Conservation (phyloP, 2,888 invertebrate genomes). For the Clivina fossor region DNA sequence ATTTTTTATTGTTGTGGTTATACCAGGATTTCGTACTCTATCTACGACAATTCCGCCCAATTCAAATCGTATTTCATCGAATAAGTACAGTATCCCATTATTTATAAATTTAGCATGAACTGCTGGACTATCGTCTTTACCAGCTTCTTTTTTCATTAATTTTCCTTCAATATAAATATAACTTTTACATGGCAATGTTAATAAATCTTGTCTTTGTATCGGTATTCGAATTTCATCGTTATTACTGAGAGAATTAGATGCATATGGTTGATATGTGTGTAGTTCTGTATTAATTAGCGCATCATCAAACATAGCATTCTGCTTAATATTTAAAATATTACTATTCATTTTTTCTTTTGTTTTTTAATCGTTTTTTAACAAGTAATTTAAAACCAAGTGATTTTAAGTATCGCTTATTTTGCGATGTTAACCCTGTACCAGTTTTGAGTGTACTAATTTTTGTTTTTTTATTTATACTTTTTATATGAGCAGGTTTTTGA, state of each 20-base stretch:
- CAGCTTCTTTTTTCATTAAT: constrained; percentile 24
- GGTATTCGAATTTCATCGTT: constrained; percentile 46
- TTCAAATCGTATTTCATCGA: constrained; percentile 48
- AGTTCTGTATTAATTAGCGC: constrained; percentile 39
- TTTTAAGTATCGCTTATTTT: constrained; percentile 31
- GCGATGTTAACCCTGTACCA: constrained; percentile 9
- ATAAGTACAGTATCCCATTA: constrained; percentile 39
- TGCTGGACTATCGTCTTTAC: constrained; percentile 6
- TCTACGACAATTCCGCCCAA: constrained; percentile 47
- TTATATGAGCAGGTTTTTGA: not conserved
- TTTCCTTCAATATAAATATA: constrained; percentile 40
- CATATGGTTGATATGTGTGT: constrained; percentile 42
- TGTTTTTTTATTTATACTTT: not conserved
- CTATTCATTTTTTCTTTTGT: constrained; percentile 19
- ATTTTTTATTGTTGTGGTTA: constrained; percentile 47
- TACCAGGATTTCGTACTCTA: constrained; percentile 45
- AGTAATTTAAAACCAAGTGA: constrained; percentile 30
- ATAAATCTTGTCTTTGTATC: constrained; percentile 42
- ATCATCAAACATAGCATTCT: constrained; percentile 38
- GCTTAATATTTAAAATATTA: constrained; percentile 35
- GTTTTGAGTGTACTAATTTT: not conserved
- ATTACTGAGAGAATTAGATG: constrained; percentile 38
- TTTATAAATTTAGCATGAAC: constrained; percentile 27
- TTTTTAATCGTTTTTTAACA: too few relatives aligned
- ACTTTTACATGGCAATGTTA: constrained; percentile 41